A percentile compares a stretch with the other conserved stretches of the same genome.
phyloP scores from a whole-genome alignment of 1,140 invertebrate species.

The Oryzaephilus surinamensis region DNA sequence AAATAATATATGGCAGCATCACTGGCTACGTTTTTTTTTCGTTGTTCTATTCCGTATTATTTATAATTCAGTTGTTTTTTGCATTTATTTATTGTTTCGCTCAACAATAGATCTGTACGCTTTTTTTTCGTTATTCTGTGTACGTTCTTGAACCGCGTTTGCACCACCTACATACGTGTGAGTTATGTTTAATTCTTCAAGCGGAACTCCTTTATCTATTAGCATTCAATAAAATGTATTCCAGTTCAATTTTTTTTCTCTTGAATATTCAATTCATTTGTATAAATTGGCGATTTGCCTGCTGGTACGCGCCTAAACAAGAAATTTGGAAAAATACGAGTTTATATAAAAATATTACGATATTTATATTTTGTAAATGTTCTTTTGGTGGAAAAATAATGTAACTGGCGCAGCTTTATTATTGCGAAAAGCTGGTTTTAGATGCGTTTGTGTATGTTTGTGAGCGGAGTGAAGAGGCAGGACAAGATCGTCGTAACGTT shows the following conservation, averaged over 20 bases:
- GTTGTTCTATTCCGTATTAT: too few species aligned
- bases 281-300: neutral
- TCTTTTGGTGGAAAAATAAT: constrained; percentile 4
- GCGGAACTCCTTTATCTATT: constrained; percentile 16
- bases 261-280: constrained; percentile 1
- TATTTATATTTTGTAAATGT: too few species aligned
- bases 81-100: too few species aligned
- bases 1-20: too few species aligned
- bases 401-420: constrained; percentile 3
- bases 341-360: constrained; percentile 6
- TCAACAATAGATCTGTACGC: too few species aligned
- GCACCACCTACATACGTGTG: constrained; percentile 8
- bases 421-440: too few species aligned
- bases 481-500: neutral
- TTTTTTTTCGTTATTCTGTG: too few species aligned
- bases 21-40: constrained; percentile 8
- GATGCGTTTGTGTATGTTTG: neutral
- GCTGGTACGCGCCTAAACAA: neutral
- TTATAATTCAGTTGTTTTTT: too few species aligned
- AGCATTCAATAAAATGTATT: constrained; percentile 18
- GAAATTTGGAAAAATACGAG: constrained; percentile 4
- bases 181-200: constrained; percentile 5
- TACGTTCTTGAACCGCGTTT: constrained; percentile 10
- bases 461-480: neutral
- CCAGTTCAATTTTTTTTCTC: constrained; percentile 7